Evolutionary conservation across 2,797 vertebrate species (phyloP).

Genomic region (Mus minutoides): DNA sequence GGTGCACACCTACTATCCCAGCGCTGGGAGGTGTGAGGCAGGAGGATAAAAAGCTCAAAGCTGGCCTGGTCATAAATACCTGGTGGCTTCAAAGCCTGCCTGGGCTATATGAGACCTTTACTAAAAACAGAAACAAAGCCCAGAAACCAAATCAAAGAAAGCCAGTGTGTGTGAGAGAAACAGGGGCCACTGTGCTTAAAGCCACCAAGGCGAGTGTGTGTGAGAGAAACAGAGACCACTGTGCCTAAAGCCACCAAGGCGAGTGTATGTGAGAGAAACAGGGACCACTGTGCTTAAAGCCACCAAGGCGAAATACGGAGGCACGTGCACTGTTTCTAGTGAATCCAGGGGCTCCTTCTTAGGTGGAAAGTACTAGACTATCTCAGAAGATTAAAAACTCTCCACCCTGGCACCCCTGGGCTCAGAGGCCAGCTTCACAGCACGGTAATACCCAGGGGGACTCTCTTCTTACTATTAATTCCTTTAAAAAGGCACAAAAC

Average conservation of each 20-base stretch:
- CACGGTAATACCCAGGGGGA: background rate
- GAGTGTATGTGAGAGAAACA: background rate
- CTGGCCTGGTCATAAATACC: no score
- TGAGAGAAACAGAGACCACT: background rate
- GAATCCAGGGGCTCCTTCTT: background rate
- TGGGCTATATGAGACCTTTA: background rate
- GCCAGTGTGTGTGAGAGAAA: background rate
- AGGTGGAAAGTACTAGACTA: slow-evolving; percentile 11
- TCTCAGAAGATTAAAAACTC: slow-evolving; percentile 25
- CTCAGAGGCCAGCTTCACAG: background rate
- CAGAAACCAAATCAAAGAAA: slow-evolving; percentile 36
- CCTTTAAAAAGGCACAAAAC: slow-evolving; percentile 52
- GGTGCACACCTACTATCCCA: background rate
- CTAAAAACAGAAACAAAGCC: background rate
- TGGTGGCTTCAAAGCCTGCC: background rate
- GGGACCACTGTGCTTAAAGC: background rate
- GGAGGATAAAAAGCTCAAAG: background rate
- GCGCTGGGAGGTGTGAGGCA: background rate
- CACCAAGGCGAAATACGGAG: slow-evolving; percentile 5
- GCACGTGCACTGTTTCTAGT: slow-evolving; percentile 29
- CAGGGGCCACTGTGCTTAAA: background rate
- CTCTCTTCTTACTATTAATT: background rate
- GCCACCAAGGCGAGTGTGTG: background rate
- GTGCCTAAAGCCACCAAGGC: background rate
- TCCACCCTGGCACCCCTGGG: background rate